These are phyloP conservation scores for Hephaestus fuliginosus DNA, from an alignment of 2,797 vertebrate species.

Conservation along the genomic window DNA sequence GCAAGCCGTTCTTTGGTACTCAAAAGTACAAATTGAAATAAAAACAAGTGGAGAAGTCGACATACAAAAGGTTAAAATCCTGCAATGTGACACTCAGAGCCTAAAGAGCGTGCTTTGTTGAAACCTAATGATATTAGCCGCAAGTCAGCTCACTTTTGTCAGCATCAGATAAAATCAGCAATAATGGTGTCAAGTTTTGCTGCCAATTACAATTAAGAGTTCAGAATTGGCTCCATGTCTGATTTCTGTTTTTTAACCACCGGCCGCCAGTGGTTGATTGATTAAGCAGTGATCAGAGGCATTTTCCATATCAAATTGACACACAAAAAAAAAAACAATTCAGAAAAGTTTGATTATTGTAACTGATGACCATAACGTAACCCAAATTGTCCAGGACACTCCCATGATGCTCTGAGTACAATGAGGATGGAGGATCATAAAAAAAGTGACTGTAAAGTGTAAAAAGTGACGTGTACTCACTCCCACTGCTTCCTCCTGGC, in stretches of 20 bases:
- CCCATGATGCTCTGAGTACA: neutral
- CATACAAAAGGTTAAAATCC: too few species aligned
- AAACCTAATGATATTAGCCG: neutral
- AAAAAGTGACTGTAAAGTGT: neutral
- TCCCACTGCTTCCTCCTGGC: slow-evolving; percentile 92
- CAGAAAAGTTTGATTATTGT: neutral
- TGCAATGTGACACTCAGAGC: too few species aligned
- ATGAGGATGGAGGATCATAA: neutral
- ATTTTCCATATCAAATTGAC: neutral
- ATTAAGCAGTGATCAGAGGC: neutral
- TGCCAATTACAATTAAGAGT: neutral
- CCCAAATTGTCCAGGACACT: neutral
- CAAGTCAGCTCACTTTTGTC: neutral
- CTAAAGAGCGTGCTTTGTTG: too few species aligned
- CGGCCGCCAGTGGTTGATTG: neutral
- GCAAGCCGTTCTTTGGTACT: too few species aligned
- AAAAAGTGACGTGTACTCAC: slow-evolving; percentile 82
- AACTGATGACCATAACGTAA: neutral
- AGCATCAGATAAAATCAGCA: neutral
- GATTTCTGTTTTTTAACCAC: neutral
- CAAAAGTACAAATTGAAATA: too few species aligned
- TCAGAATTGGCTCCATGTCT: neutral
- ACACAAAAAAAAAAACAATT: too few species aligned
- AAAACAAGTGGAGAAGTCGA: too few species aligned
- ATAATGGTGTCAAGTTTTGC: neutral